These are phyloP conservation scores for Crotalus viridis DNA, from an alignment of 2,113 vertebrate genomes.

Conservation along the genomic window DNA sequence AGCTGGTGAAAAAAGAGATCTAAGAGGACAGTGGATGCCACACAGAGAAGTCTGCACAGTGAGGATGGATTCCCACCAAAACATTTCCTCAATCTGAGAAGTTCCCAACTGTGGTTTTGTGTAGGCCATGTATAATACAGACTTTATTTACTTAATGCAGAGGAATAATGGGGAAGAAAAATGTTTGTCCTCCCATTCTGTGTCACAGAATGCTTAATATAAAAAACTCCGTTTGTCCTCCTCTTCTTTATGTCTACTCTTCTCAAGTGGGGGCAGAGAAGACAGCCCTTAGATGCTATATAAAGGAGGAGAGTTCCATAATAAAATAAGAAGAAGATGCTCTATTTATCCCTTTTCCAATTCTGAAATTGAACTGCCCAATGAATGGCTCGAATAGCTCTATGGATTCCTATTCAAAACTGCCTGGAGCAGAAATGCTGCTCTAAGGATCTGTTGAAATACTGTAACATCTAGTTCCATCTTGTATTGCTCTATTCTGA, in stretches of 20 bases:
- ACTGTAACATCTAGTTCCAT: neutral
- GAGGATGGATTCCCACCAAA: neutral
- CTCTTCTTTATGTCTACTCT: neutral
- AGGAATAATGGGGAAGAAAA: neutral
- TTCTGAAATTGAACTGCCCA: neutral
- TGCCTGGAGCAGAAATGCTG: neutral
- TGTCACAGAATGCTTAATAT: neutral
- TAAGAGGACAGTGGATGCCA: neutral
- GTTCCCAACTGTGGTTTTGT: neutral
- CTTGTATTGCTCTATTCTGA: neutral
- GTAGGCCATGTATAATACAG: neutral
- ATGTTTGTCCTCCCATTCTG: neutral
- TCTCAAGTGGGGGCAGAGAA: neutral
- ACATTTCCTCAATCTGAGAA: neutral
- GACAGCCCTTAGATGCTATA: neutral
- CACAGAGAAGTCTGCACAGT: neutral
- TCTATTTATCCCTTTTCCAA: neutral
- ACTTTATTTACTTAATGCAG: neutral
- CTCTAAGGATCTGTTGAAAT: neutral
- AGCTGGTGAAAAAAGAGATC: neutral
- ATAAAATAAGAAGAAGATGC: neutral
- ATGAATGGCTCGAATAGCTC: neutral
- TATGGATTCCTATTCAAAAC: neutral
- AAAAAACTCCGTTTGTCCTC: neutral
- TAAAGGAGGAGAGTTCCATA: neutral